Evolutionary conservation across 2,797 vertebrate species (phyloP), one percentile per base, ranked within the genome.

Genomic region (Tauraco hartlaubi): DNA sequence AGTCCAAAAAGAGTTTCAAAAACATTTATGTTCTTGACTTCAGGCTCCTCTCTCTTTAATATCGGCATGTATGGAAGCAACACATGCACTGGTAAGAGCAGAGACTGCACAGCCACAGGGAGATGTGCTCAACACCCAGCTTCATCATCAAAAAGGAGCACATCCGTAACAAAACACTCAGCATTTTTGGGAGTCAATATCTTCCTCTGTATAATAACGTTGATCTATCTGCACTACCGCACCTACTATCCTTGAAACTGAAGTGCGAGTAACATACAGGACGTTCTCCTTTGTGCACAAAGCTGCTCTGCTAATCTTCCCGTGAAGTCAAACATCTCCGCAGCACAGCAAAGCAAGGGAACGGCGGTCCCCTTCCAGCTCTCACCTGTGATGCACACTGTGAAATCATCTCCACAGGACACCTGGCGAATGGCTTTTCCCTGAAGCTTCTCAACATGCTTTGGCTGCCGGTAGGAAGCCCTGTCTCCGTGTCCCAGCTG

Each of bases 401-500:
- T 99, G 97, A 99, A 99, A 94, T 99, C 99, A 28, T 99, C 99
- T 26, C 99, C 99, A 92, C 99, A 99, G 1, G 99, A 99, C 95
- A 99, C 99, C 96, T 99, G 99, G 44, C 98, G 98, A 93, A 99
- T 98, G 43, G 99, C 99, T 96, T 99, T 99, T 71, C 99, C 99
- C 91, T 99, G 99, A 49, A 99, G 98, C 96, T 98, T 98, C 90
- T 99, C 99, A 92, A 99, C 99, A 4, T 98, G 99, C 96, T 99
- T 99, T 4, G 99, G 99, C 95, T 99, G 99, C 31, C 99, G 97
- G 95, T 99, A 99, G 4, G 99, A 99, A 52, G 99, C 99, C 97
- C 99, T 99, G 97, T 99, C 99, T 56, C 99, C 99, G 4, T 99
- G 99, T 31, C 99, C 99, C 85, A 99, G 98, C 97, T 99, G 99